Evolutionary conservation across 2,113 vertebrate genomes (phyloP).

Genomic region (Lamprotornis superbus): DNA sequence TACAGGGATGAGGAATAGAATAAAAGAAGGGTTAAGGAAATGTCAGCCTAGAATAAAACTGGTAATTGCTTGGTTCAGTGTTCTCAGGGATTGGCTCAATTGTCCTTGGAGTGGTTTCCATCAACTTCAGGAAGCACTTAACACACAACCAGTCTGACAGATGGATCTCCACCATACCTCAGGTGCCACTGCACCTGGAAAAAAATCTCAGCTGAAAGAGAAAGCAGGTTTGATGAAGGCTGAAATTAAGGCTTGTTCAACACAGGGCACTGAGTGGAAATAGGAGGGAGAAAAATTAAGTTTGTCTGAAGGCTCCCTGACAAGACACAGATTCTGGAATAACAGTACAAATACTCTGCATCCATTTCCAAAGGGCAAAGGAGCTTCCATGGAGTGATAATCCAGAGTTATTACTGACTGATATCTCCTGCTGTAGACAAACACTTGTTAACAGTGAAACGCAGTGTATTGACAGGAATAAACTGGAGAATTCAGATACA

Average conservation of each 20-base stretch:
- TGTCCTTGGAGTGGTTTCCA: neutral
- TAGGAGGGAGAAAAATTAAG: neutral
- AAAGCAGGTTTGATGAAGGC: neutral
- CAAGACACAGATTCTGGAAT: neutral
- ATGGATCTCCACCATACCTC: neutral
- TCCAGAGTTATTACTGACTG: neutral
- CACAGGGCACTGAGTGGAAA: neutral
- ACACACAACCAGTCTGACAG: neutral
- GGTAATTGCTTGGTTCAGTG: neutral
- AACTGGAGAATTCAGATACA: neutral
- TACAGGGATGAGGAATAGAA: neutral
- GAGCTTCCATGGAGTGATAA: neutral
- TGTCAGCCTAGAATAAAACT: neutral
- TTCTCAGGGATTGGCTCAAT: neutral
- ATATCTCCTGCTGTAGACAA: constrained; percentile 33
- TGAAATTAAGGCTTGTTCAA: neutral
- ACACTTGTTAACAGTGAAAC: neutral
- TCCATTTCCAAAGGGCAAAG: constrained; percentile 13
- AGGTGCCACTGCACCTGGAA: neutral
- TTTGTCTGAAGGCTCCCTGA: neutral
- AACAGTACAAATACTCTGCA: neutral
- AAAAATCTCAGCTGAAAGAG: neutral
- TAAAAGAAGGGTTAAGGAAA: neutral
- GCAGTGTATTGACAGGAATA: neutral
- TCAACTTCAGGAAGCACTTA: neutral